A percentile compares a stretch with the other conserved stretches of the same genome.
phyloP scores from a whole-genome alignment of 2,888 invertebrate species.

The Cylindroiulus punctatus region DNA sequence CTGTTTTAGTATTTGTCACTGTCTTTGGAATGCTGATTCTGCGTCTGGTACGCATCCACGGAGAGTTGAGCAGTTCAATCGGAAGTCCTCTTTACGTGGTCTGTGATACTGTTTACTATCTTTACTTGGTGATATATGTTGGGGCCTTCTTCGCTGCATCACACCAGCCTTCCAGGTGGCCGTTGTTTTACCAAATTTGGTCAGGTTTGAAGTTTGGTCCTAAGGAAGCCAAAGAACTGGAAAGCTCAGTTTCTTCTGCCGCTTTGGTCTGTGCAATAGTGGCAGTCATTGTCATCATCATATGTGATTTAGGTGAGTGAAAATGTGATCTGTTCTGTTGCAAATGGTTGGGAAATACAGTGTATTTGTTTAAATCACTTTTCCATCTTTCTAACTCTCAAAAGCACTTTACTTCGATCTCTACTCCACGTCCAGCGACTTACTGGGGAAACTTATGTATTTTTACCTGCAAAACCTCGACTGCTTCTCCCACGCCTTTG shows the following conservation, averaged over 20 bases:
- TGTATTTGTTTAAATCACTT: too few relatives aligned
- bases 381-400: too few relatives aligned
- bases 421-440: not conserved
- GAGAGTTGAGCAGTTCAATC: not conserved
- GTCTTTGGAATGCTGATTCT: not conserved
- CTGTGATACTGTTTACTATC: not conserved
- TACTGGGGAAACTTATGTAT: not conserved
- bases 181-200: not conserved
- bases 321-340: not conserved
- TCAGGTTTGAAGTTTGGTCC: not conserved
- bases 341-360: not conserved
- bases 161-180: not conserved
- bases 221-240: not conserved
- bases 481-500: not conserved
- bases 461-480: not conserved
- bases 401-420: not conserved
- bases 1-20: not conserved
- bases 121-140: not conserved
- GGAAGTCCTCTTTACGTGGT: not conserved
- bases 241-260: not conserved
- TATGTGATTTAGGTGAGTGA: not conserved
- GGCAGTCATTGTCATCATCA: not conserved
- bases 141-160: not conserved
- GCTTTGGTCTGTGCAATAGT: not conserved
- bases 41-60: not conserved